Conservation (phyloP, 2,113 vertebrate species). For the Columba livia region DNA sequence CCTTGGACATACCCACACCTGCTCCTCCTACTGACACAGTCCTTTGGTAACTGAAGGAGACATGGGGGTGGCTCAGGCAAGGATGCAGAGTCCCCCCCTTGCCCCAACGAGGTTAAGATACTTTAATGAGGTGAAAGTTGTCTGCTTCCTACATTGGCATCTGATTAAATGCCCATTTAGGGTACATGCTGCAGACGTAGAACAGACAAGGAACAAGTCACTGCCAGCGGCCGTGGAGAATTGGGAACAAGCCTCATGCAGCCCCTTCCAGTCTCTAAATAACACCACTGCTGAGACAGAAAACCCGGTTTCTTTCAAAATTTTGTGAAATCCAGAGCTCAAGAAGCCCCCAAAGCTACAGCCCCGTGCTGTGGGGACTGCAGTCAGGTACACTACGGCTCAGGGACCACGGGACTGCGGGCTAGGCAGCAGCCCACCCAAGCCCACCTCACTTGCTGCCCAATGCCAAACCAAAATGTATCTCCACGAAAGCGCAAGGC, state of each 20-base stretch:
- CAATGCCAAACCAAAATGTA: rapidly evolving
- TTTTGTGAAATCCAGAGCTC: neutral
- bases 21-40: neutral
- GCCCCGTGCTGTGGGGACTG: rapidly evolving
- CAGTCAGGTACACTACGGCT: rapidly evolving
- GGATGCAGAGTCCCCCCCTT: neutral
- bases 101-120: neutral
- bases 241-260: neutral
- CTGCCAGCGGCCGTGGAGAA: neutral
- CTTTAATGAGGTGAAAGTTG: neutral
- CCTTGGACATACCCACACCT: neutral
- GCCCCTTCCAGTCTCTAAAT: neutral
- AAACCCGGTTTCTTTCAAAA: neutral
- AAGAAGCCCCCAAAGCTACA: neutral
- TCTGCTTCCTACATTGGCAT: neutral
- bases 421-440: neutral
- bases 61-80: rapidly evolving
- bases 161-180: neutral
- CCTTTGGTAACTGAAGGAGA: neutral
- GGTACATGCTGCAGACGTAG: neutral
- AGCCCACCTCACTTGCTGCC: neutral
- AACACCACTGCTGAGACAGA: neutral
- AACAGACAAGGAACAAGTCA: neutral
- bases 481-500: rapidly evolving
- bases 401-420: neutral